A percentile compares a stretch with the other conserved stretches of the same genome.
Conservation (phyloP, 2,797 vertebrate genomes). For the Labroides dimidiatus region DNA sequence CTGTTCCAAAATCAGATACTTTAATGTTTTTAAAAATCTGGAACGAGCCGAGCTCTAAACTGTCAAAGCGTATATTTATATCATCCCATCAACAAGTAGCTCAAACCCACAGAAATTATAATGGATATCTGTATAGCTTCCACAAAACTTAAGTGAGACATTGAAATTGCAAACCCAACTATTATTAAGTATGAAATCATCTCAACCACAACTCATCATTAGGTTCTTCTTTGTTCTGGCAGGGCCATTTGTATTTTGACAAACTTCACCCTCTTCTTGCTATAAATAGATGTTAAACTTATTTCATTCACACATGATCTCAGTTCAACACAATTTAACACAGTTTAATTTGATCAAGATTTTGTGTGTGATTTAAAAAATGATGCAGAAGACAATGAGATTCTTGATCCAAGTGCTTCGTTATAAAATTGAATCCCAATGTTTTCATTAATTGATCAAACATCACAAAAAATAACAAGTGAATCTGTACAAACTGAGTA, state of each 20-base stretch:
- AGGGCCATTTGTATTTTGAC: slow-evolving; percentile 8
- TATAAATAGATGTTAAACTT: background rate
- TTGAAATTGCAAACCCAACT: slow-evolving; percentile 68
- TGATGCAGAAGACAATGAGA: slow-evolving; percentile 49
- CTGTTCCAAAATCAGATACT: slow-evolving; percentile 52
- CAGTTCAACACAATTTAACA: slow-evolving; percentile 22
- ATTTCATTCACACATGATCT: slow-evolving; percentile 20
- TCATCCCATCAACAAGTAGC: slow-evolving; percentile 30
- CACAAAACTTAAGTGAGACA: slow-evolving; percentile 47
- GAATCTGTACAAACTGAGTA: slow-evolving; percentile 70
- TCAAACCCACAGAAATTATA: slow-evolving; percentile 36
- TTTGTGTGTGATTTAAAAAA: slow-evolving; percentile 3
- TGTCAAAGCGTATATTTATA: slow-evolving; percentile 39
- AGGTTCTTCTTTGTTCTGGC: slow-evolving; percentile 5
- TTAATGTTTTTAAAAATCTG: slow-evolving; percentile 42
- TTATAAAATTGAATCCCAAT: slow-evolving; percentile 58
- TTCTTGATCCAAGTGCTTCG: slow-evolving; percentile 84
- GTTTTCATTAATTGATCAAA: slow-evolving; percentile 58
- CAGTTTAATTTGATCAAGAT: slow-evolving; percentile 10
- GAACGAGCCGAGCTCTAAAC: slow-evolving; percentile 18
- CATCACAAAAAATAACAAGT: slow-evolving; percentile 36
- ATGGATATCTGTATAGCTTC: slow-evolving; percentile 22
- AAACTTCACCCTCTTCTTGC: slow-evolving; percentile 28
- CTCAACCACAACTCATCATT: slow-evolving; percentile 41
- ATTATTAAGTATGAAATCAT: slow-evolving; percentile 60